Evolutionary conservation across 2,113 vertebrate genomes (phyloP).

Genomic region (Gyps fulvus): DNA sequence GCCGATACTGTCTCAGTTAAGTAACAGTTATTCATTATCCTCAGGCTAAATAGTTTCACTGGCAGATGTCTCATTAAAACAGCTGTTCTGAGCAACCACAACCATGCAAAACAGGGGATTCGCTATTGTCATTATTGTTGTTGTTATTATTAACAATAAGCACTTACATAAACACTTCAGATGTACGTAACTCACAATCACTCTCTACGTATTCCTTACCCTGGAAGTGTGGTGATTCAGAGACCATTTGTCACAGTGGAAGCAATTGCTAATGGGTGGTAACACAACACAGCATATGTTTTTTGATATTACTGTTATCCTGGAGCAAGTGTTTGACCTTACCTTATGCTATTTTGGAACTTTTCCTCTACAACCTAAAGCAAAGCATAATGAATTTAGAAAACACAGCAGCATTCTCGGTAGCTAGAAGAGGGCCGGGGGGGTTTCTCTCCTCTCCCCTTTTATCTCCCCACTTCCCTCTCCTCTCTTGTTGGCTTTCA

Average conservation of each 20-base stretch:
- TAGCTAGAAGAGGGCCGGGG: neutral
- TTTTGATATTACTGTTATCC: neutral
- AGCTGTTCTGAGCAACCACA: constrained; percentile 31
- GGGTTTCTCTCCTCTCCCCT: neutral
- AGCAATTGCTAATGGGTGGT: constrained; percentile 3
- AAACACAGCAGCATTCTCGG: neutral
- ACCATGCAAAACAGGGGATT: neutral
- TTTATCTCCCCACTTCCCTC: neutral
- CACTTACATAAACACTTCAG: constrained; percentile 53
- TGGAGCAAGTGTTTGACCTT: neutral
- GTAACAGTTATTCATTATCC: constrained; percentile 57
- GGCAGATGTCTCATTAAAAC: constrained; percentile 61
- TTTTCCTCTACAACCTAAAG: neutral
- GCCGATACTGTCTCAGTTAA: constrained; percentile 46
- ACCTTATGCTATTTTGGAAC: neutral
- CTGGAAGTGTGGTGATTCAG: neutral
- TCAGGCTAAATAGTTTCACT: constrained; percentile 46
- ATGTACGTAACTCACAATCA: neutral
- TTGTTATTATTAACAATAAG: constrained; percentile 49
- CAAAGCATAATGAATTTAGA: neutral
- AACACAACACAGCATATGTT: neutral
- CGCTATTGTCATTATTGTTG: constrained; percentile 41
- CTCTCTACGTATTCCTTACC: neutral
- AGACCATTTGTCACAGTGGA: neutral
- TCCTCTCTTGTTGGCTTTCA: neutral